Evolutionary conservation across 2,113 vertebrate genomes (phyloP).

Genomic region (Elephas maximus): DNA sequence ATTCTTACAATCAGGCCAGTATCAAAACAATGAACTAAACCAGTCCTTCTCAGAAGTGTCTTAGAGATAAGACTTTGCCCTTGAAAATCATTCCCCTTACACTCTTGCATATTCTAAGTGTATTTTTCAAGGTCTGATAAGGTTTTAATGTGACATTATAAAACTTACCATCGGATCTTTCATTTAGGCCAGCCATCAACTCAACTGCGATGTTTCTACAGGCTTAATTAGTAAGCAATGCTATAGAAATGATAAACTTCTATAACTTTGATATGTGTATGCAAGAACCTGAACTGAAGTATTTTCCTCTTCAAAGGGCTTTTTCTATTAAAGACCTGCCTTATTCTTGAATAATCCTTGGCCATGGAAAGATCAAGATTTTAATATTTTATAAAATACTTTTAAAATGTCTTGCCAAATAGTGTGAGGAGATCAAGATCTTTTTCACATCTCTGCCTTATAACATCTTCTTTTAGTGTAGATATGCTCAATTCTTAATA

Average conservation of each 20-base stretch:
- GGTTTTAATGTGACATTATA: constrained; percentile 32
- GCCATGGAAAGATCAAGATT: not conserved
- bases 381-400: constrained; percentile 14
- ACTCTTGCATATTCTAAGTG: not conserved
- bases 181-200: not conserved
- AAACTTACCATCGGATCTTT: constrained; percentile 8
- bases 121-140: not conserved
- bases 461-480: not conserved
- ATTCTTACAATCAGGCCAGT: not conserved
- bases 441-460: not conserved
- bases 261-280: not conserved
- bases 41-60: not conserved
- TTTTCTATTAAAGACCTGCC: not conserved
- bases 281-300: not conserved
- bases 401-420: constrained; percentile 23
- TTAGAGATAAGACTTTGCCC: not conserved
- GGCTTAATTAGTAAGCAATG: not conserved
- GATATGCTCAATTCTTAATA: not conserved
- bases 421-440: not conserved
- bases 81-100: not conserved
- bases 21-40: not conserved
- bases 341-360: constrained; percentile 26
- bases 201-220: not conserved
- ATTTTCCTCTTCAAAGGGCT: constrained; percentile 20
- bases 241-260: not conserved